Evolutionary conservation across 2,113 vertebrate genomes (phyloP), one percentile per base, ranked within the genome.

Genomic region (Sphaerodactylus townsendi): DNA sequence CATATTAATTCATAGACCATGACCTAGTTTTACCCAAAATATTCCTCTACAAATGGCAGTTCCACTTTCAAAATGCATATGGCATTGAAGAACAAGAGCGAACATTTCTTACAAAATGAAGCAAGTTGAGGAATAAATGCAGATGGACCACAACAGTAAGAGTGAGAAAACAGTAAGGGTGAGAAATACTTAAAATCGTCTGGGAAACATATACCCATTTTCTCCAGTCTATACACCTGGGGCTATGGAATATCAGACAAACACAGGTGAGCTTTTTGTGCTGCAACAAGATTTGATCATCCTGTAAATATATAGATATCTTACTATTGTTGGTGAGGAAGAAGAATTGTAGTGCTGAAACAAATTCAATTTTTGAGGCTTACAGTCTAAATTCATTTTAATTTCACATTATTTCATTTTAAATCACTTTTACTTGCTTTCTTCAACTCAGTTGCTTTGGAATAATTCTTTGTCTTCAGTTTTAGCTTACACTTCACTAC

Each of bases 261-360:
- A 92, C 92, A 83, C 95, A 96, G 96, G 96, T 97, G 96, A 96
- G 96, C 92, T 87, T 46, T 77, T 83, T 79, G 1, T 53, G 69
- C 65, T 70, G 13, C 56, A 17, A 71, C 15, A 74, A 77, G 25
- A 77, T 17, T 84, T 72, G 9, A 4, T 80, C 71, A 73, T 81
- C 0, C 2, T 64, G n/a, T 56, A 1, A 81, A 71, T 85, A 71
- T 77, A n/a, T 84, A 72, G 72, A 28, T 0, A 0, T 82, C 21
- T 33, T 50, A 10, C 28, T 62, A n/a, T 35, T 65, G 21, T 68
- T 28, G 73, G 39, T 72, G 33, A 72, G 17, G 21, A 39, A 83
- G 79, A 56, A 68, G 62, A 62, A 50, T 87, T 70, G 64, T 48
- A 23, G 33, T 44, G 82, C 39, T 66, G 70, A 64, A 13, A 0